Percentiles rank a stretch among this genome's conserved stretches.
phyloP scores from a whole-genome alignment of 2,888 invertebrate genomes.

The Rapana venosa region DNA sequence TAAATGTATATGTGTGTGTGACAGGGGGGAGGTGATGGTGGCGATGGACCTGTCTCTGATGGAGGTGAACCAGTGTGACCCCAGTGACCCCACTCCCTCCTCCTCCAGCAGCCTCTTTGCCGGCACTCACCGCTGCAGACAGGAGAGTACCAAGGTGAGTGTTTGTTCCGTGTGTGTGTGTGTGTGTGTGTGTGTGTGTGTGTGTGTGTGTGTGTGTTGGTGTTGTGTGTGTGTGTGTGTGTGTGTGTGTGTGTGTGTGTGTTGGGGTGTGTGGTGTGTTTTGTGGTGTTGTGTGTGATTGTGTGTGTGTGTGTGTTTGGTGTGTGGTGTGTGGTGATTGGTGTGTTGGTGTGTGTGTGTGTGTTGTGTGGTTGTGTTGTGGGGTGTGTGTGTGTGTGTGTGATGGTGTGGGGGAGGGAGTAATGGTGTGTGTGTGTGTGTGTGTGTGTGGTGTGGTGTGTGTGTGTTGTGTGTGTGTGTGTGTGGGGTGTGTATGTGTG shows the following conservation, averaged over 20 bases:
- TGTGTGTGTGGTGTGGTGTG: background rate
- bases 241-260: background rate
- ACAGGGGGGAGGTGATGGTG: slow-evolving; percentile 71
- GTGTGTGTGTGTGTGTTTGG: background rate
- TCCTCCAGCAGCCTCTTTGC: slow-evolving; percentile 85
- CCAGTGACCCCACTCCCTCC: slow-evolving; percentile 83
- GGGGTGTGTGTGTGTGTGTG: background rate
- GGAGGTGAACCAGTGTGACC: slow-evolving; percentile 87
- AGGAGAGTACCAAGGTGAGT: slow-evolving; percentile 80
- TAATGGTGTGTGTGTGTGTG: background rate
- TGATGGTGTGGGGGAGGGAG: too few species aligned
- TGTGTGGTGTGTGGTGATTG: slow-evolving; percentile 7
- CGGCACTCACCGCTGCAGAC: slow-evolving; percentile 82
- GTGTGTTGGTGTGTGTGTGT: slow-evolving; percentile 10
- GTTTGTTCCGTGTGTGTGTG: background rate
- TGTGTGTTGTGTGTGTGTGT: background rate
- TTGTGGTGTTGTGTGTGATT: background rate
- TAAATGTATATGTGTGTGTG: slow-evolving; percentile 44
- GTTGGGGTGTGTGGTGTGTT: background rate
- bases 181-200: slow-evolving; percentile 18
- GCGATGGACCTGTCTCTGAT: slow-evolving; percentile 80
- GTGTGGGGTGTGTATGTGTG: background rate
- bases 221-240: background rate
- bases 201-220: slow-evolving; percentile 16
- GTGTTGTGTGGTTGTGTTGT: background rate